Conservation (phyloP, 2,797 vertebrate species). For the Anguilla pacifica region DNA sequence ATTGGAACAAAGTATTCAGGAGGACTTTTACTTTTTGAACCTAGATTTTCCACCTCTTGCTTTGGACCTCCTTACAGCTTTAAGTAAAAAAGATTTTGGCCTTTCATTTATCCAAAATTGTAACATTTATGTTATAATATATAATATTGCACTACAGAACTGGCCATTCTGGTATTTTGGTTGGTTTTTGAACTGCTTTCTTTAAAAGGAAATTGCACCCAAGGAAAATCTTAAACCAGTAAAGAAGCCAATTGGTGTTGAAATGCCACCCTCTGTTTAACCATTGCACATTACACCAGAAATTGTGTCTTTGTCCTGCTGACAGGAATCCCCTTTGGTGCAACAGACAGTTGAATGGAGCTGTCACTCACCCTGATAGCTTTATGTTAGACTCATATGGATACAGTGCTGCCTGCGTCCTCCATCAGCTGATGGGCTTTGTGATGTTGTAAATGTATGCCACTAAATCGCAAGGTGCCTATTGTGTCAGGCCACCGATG, state of each 20-base stretch:
- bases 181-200: background rate
- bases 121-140: background rate
- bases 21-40: too few relatives aligned
- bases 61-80: too few relatives aligned
- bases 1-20: too few relatives aligned
- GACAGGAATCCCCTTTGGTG: slow-evolving; percentile 78
- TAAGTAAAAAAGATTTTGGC: too few relatives aligned
- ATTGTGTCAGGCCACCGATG: slow-evolving; percentile 66
- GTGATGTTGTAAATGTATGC: slow-evolving; percentile 71
- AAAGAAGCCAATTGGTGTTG: background rate
- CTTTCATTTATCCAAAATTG: background rate
- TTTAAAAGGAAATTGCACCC: background rate
- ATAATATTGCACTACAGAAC: background rate
- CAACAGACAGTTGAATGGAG: slow-evolving; percentile 73
- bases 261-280: slow-evolving; percentile 9
- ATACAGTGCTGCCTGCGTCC: slow-evolving; percentile 77
- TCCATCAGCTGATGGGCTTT: slow-evolving; percentile 76
- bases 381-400: slow-evolving; percentile 80
- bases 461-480: slow-evolving; percentile 70
- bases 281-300: background rate
- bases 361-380: slow-evolving; percentile 77
- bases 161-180: background rate
- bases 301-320: slow-evolving; percentile 51
- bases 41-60: too few relatives aligned
- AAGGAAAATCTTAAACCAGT: background rate